Percentiles rank a stretch among this genome's conserved stretches.
These are phyloP conservation scores for Elegia similella DNA, from an alignment of 2,888 invertebrate species.

Conservation along the genomic window DNA sequence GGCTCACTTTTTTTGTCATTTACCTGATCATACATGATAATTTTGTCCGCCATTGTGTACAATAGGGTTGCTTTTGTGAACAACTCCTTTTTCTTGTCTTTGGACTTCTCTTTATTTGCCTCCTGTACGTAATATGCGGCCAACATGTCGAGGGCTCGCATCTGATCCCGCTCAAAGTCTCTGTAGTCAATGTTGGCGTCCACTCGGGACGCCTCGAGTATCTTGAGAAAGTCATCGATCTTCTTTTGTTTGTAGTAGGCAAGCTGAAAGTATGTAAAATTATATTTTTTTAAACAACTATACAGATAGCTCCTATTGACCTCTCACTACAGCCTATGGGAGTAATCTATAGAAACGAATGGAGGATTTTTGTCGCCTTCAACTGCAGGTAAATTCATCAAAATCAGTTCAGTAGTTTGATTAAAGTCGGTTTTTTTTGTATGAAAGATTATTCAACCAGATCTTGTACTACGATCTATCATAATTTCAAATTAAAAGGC, in stretches of 20 bases:
- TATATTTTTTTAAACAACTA: too few relatives aligned
- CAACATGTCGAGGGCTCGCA: conserved; percentile 98
- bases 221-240: conserved; percentile 95
- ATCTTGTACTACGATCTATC: too few relatives aligned
- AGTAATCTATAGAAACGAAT: too few relatives aligned
- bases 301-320: too few relatives aligned
- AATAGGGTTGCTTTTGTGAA: conserved; percentile 97
- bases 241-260: conserved; percentile 98
- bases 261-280: conserved; percentile 83
- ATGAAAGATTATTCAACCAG: too few relatives aligned
- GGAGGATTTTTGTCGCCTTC: too few relatives aligned
- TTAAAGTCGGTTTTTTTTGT: too few relatives aligned
- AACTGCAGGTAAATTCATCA: too few relatives aligned
- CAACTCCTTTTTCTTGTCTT: conserved; percentile 95
- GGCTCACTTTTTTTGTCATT: conserved; percentile 30
- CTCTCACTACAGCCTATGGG: too few relatives aligned
- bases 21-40: conserved; percentile 99
- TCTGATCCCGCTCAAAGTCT: conserved; percentile 97
- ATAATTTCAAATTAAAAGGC: too few relatives aligned
- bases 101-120: conserved; percentile 96
- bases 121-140: conserved; percentile 99
- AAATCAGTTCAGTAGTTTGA: too few relatives aligned
- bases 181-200: conserved; percentile 93
- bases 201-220: conserved; percentile 92
- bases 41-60: conserved; percentile 99